Percentiles rank a stretch among this genome's conserved stretches.
phyloP scores from a whole-genome alignment of 2,113 vertebrate species.

The Nerophis ophidion region DNA sequence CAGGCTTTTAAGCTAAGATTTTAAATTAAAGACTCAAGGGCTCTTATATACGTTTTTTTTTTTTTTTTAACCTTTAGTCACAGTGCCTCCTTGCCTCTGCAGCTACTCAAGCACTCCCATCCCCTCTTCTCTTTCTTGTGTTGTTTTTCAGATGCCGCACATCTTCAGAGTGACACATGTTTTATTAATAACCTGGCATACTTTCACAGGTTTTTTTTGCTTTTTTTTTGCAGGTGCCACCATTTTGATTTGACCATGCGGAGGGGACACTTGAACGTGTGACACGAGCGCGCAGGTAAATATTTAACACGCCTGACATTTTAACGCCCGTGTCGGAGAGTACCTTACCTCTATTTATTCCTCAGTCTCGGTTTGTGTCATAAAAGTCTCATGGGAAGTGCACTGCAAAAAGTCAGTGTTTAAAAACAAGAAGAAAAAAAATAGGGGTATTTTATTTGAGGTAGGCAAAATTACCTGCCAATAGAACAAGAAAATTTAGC shows the following conservation, averaged over 20 bases:
- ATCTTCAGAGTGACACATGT: conserved; percentile 47
- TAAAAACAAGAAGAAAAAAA: no score
- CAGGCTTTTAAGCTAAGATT: conserved; percentile 34
- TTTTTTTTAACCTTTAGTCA: conserved; percentile 10
- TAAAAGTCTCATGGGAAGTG: conserved; percentile 32
- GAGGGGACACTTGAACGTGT: conserved; percentile 19
- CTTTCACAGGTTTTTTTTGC: conserved; percentile 51
- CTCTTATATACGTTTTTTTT: neutral
- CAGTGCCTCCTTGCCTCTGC: conserved; percentile 7
- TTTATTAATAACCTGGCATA: conserved; percentile 58
- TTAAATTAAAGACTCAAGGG: conserved; percentile 21
- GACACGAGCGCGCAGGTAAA: conserved; percentile 45
- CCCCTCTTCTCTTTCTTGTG: conserved; percentile 6
- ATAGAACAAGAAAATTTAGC: no score
- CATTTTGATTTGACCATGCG: conserved; percentile 56
- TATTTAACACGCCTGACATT: conserved; percentile 49
- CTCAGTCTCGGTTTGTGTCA: conserved; percentile 17
- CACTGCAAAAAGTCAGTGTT: no score
- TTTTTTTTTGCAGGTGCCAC: conserved; percentile 44
- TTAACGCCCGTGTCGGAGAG: conserved; percentile 26
- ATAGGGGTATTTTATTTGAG: no score
- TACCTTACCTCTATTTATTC: conserved; percentile 34
- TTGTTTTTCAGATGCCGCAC: conserved; percentile 31
- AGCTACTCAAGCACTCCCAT: conserved; percentile 23
- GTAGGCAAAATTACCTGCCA: no score